A percentile compares a stretch with the other conserved stretches of the same genome.
Evolutionary conservation across 1,140 invertebrate species (phyloP).

Genomic region (Philopotamus ludificatus): DNA sequence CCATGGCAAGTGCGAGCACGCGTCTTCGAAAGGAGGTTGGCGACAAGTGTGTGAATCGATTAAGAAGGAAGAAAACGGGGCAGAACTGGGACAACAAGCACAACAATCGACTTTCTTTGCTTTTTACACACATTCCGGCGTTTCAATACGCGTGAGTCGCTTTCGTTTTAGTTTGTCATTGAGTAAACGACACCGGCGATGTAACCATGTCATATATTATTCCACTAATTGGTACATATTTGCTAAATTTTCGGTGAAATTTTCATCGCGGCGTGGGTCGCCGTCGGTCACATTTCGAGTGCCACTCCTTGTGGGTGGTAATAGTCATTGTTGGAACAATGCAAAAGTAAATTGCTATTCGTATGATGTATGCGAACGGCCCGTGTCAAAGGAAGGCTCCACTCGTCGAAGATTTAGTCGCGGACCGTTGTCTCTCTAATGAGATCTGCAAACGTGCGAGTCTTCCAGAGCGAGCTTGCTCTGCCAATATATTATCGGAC

Average conservation of each 20-base stretch:
- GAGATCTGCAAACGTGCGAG: neutral
- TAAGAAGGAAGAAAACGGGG: conserved; percentile 12
- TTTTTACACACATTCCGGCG: conserved; percentile 1
- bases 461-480: neutral
- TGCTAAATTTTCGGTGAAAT: neutral
- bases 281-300: too few relatives aligned
- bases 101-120: neutral
- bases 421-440: conserved; percentile 1
- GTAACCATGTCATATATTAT: too few relatives aligned
- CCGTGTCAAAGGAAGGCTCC: too few relatives aligned
- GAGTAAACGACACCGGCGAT: neutral
- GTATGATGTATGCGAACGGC: too few relatives aligned
- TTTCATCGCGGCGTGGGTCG: neutral
- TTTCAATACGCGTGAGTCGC: neutral
- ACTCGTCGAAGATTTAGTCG: too few relatives aligned
- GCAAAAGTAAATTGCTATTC: neutral
- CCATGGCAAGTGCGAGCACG: neutral
- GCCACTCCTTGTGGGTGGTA: conserved; percentile 1
- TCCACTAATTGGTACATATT: too few relatives aligned
- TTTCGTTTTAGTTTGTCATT: conserved; percentile 1
- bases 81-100: neutral
- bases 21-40: conserved; percentile 1
- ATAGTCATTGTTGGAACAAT: conserved; percentile 1
- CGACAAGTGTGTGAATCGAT: conserved; percentile 5
- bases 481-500: too few relatives aligned